phyloP scores from a whole-genome alignment of 2,113 vertebrate species.

The Bostrychus sinensis region DNA sequence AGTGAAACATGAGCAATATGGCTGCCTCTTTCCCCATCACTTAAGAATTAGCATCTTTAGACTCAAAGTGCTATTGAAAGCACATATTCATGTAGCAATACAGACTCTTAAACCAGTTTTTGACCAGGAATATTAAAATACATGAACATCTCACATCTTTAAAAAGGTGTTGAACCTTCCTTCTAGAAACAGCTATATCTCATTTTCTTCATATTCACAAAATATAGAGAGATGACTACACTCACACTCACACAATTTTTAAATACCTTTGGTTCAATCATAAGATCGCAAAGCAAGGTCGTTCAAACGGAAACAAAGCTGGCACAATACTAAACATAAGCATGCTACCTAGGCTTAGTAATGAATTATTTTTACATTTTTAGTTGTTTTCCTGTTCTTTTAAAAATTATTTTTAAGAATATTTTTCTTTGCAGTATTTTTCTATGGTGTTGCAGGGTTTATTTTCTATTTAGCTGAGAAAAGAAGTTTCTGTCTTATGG shows the following conservation, averaged over 20 bases:
- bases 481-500: slow-evolving; percentile 54
- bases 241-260: slow-evolving; percentile 40
- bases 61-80: slow-evolving; percentile 43
- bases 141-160: slow-evolving; percentile 20
- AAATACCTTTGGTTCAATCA: slow-evolving; percentile 67
- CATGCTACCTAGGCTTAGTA: slow-evolving; percentile 80
- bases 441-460: slow-evolving; percentile 43
- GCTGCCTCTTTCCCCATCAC: slow-evolving; percentile 53
- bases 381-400: slow-evolving; percentile 46
- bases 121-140: slow-evolving; percentile 36
- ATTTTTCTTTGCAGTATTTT: slow-evolving; percentile 35
- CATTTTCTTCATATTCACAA: slow-evolving; percentile 47
- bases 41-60: slow-evolving; percentile 27
- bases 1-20: slow-evolving; percentile 39
- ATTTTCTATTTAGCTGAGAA: slow-evolving; percentile 49
- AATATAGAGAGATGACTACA: slow-evolving; percentile 35
- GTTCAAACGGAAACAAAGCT: slow-evolving; percentile 75
- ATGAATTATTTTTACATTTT: slow-evolving; percentile 36
- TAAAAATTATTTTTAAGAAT: slow-evolving; percentile 53
- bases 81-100: slow-evolving; percentile 36
- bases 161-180: slow-evolving; percentile 38
- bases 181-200: slow-evolving; percentile 39
- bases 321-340: slow-evolving; percentile 77
- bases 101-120: slow-evolving; percentile 41
- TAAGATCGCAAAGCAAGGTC: slow-evolving; percentile 60